Base-by-base conservation (phyloP, 1,140 invertebrate species). In the Pogonus chalceus region DNA sequence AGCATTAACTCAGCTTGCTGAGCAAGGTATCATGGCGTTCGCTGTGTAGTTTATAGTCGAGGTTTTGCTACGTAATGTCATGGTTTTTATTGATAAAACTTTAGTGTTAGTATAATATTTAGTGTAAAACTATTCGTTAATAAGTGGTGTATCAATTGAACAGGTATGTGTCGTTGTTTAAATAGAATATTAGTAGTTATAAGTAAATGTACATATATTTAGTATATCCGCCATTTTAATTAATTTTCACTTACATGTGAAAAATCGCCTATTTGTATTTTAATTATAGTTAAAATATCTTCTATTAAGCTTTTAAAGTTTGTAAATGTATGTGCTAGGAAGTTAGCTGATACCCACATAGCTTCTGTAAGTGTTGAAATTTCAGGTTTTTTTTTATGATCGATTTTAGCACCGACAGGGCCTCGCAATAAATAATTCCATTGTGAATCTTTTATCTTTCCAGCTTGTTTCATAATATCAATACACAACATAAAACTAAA, bases 401-500 rank as follows among this genome's bases (percentile, higher is more conserved):
- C n/a, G 18, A 35, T 37, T 67, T 73, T 76, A 1, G 70, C 65
- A 0, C 77, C 79, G 9, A 77, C 71, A 0, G 82, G 73, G 9
- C 87, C 87, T 23, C 85, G 75, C 2, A 91, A 68, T 53, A 91
- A 75, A 65, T 84, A 91, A 68, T 83, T 82, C 81, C 83, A 89
- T 58, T 89, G 79, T 0, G 62, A 58, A 1, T 75, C 69, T 0
- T 62, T 66, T 2, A 91, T 77, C 2, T 68, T 54, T 0, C 72
- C 72, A 1, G 72, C 72, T 56, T 87, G 77, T 24, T 81, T 76
- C 63, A 84, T 78, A 56, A 93, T 84, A 2, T 85, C 83, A 18
- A 82, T 71, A 61, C 88, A 88, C 7, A 92, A 68, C 71, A 94
- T 78, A 59, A 93, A 90, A 62, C 86, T 88, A 65, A 87, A 94